These are phyloP conservation scores for Reticulitermes speratus DNA, from an alignment of 1,140 invertebrate genomes.

Conservation along the genomic window DNA sequence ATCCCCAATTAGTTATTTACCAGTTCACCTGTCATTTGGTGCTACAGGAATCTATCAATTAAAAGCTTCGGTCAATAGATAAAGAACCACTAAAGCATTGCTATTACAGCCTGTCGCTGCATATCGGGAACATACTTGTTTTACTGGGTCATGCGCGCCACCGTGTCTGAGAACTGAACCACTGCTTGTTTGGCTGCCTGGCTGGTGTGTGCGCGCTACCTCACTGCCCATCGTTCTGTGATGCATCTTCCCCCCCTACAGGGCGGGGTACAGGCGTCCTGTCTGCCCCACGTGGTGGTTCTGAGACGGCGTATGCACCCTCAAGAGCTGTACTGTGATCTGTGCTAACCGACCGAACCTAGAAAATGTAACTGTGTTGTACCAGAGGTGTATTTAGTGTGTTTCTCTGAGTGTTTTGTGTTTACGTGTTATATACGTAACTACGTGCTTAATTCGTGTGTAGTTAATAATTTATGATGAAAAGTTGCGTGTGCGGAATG, in stretches of 20 bases:
- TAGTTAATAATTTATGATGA: no score
- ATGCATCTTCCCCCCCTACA: no score
- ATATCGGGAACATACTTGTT: no score
- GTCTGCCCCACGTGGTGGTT: not conserved
- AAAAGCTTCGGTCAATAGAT: no score
- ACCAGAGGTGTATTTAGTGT: not conserved
- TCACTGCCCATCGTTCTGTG: not conserved
- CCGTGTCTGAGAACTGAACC: not conserved
- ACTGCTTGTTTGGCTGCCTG: not conserved
- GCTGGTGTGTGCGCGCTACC: not conserved
- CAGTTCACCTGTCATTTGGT: no score
- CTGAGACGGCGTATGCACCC: not conserved
- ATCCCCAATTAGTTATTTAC: no score
- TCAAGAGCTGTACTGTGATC: not conserved
- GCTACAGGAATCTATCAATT: no score
- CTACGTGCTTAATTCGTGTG: no score
- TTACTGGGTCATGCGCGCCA: not conserved
- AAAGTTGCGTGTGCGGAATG: no score
- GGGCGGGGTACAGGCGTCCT: not conserved
- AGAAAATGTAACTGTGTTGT: not conserved
- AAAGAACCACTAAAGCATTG: no score
- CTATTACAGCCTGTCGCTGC: no score
- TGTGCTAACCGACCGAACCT: not conserved
- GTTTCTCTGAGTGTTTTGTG: not conserved
- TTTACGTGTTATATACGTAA: no score